These are phyloP conservation scores for Pristionchus entomophagus DNA, from an alignment of 2,888 invertebrate species.

Conservation along the genomic window DNA sequence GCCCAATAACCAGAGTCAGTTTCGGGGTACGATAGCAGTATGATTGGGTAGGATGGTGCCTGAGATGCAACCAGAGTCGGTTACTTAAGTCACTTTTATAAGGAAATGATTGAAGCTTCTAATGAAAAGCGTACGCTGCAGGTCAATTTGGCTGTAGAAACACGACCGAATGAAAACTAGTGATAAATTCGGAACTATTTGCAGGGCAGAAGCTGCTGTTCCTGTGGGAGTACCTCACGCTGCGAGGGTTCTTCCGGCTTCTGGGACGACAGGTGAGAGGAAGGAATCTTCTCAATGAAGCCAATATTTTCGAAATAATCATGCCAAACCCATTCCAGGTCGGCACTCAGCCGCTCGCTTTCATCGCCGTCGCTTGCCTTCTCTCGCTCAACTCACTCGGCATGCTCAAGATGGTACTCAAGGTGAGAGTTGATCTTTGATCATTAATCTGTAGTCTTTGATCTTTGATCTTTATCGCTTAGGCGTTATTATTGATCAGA, in stretches of 20 bases:
- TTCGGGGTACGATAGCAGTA: too few species aligned
- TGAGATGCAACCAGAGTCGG: too few species aligned
- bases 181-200: too few species aligned
- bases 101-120: too few species aligned
- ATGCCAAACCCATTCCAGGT: neutral
- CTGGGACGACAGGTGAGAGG: slow-evolving; percentile 47
- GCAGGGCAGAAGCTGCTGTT: slow-evolving; percentile 56
- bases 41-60: too few species aligned
- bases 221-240: slow-evolving; percentile 61
- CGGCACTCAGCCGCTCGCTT: slow-evolving; percentile 41
- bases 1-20: too few species aligned
- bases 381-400: slow-evolving; percentile 59
- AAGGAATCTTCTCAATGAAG: neutral
- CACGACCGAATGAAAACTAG: too few species aligned
- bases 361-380: slow-evolving; percentile 47
- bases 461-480: neutral
- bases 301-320: too few species aligned
- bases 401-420: slow-evolving; percentile 63
- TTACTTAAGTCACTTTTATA: too few species aligned
- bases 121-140: too few species aligned
- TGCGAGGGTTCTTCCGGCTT: slow-evolving; percentile 66
- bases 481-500: too few species aligned
- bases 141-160: too few species aligned
- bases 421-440: slow-evolving; percentile 30
- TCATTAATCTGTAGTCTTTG: neutral